Conservation (phyloP, 2,888 invertebrate species). For the Autographa pulchrina region DNA sequence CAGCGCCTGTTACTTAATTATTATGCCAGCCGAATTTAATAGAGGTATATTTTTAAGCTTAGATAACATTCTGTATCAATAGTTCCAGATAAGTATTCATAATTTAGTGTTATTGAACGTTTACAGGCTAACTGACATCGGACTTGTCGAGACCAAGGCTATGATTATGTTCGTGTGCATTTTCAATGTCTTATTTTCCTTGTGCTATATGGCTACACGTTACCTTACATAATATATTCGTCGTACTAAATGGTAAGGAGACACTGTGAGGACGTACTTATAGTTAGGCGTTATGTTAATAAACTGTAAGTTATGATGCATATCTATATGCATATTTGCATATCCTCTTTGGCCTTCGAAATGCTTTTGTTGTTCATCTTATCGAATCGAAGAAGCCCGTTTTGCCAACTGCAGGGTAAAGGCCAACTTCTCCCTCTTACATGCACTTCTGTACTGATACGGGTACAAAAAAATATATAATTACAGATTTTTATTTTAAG, state of each 20-base stretch:
- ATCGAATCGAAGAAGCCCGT: not conserved
- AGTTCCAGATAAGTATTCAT: slow-evolving; percentile 50
- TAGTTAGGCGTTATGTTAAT: no score
- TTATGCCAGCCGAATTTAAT: slow-evolving; percentile 87
- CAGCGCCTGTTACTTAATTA: slow-evolving; percentile 88
- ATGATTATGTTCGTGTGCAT: slow-evolving; percentile 15
- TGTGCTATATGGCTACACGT: no score
- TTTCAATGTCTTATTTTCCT: slow-evolving; percentile 3
- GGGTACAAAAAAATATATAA: no score
- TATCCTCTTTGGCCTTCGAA: no score
- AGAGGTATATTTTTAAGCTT: slow-evolving; percentile 73
- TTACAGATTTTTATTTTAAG: no score
- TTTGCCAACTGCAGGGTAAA: no score
- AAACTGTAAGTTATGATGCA: no score
- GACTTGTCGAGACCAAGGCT: slow-evolving; percentile 36
- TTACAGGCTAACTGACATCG: slow-evolving; percentile 35
- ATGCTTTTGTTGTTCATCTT: no score
- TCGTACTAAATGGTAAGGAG: not conserved
- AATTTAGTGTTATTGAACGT: slow-evolving; percentile 46
- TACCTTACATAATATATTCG: not conserved
- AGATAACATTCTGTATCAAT: slow-evolving; percentile 59
- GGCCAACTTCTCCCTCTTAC: no score
- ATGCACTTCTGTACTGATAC: no score
- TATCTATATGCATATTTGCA: no score
- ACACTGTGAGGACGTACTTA: no score